Base-by-base conservation (phyloP, 2,888 invertebrate genomes). In the Ctena decussata region DNA sequence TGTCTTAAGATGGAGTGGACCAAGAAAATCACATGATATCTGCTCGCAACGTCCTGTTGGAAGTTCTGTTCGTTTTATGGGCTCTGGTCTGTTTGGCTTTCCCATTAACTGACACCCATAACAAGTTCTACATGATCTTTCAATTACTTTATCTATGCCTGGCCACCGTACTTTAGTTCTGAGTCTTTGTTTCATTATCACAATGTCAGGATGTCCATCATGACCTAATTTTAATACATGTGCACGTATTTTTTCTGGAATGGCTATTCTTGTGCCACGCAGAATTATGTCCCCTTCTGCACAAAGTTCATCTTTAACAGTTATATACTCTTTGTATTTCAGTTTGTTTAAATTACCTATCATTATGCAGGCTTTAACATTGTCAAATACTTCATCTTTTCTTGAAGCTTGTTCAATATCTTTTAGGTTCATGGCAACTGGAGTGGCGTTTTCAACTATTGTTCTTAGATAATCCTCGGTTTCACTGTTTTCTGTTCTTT, bases 121-220 rank as follows among this genome's bases (percentile, higher is more conserved):
- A 80, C 88, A 89, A 0, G 57, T 30, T 37, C 77, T 85, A 39
- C 86, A 84, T 41, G 18, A 80, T 11, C 78, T 49, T 65, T 89
- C 88, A 21, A 88, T 77, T 1, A 82, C 77, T 37, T 71, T 78
- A 77, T 90, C 91, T 27, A 92, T 91, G 15, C 85, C 82, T 8
- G 92, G 91, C 91, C 90, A n/a, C n/a, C n/a, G n/a, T n/a, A n/a
- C n/a, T n/a, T n/a, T n/a, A n/a, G n/a, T n/a, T n/a, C n/a, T n/a
- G n/a, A n/a, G n/a, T n/a, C n/a, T n/a, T n/a, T n/a, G n/a, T n/a
- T n/a, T n/a, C n/a, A n/a, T n/a, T n/a, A 91, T 89, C 89, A 92
- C 74, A 91, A 86, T 81, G 0, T 83, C 87, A 21, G 85, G 85
- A 69, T 91, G 89, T 44, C 86, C 89, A 57, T 88, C 89, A 78